Conservation (phyloP, 2,113 vertebrate genomes). For the Colaptes auratus region DNA sequence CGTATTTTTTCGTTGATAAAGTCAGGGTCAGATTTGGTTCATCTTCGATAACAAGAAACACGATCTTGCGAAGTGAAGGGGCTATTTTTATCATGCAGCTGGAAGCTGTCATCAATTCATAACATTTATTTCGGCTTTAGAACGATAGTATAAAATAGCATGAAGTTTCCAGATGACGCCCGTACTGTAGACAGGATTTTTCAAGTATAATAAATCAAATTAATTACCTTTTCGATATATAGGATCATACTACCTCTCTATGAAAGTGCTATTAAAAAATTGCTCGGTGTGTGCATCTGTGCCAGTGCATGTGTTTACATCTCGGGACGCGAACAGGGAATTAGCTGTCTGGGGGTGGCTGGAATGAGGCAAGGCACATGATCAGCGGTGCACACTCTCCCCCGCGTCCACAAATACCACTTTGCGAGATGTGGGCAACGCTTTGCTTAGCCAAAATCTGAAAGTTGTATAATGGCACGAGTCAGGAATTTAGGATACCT, state of each 20-base stretch:
- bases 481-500: not conserved
- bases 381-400: not conserved
- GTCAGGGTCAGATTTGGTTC: constrained; percentile 54
- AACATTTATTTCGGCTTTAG: constrained; percentile 74
- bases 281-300: not conserved
- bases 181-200: constrained; percentile 63
- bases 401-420: not conserved
- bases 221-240: constrained; percentile 64
- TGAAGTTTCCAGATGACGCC: constrained; percentile 71
- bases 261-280: constrained; percentile 22
- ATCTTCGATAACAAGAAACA: constrained; percentile 72
- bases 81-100: constrained; percentile 77
- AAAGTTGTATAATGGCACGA: not conserved
- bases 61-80: constrained; percentile 61
- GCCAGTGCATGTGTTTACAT: constrained; percentile 27
- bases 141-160: constrained; percentile 69
- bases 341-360: not conserved
- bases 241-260: constrained; percentile 7
- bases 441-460: not conserved
- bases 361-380: not conserved
- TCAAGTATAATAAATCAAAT: constrained; percentile 66
- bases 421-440: not conserved
- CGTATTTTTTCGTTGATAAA: not conserved
- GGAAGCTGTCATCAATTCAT: constrained; percentile 74
- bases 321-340: not conserved